phyloP scores from a whole-genome alignment of 2,888 invertebrate genomes.

The Nowickia ferox region DNA sequence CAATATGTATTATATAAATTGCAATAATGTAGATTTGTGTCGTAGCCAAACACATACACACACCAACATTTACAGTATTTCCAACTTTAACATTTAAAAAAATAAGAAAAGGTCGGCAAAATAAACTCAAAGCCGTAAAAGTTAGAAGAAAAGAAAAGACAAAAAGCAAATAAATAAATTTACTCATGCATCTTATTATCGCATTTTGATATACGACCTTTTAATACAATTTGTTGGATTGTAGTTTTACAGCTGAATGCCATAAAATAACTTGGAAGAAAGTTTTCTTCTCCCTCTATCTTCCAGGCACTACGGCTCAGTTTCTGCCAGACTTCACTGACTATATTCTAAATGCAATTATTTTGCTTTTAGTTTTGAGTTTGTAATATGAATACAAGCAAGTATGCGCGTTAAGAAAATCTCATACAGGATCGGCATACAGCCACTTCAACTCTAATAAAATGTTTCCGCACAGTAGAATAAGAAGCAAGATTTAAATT shows the following conservation, averaged over 20 bases:
- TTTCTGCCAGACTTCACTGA: constrained; percentile 56
- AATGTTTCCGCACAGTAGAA: no score
- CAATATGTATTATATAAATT: constrained; percentile 47
- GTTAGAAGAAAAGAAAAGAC: background rate
- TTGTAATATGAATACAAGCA: constrained; percentile 34
- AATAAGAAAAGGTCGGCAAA: background rate
- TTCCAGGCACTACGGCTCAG: background rate
- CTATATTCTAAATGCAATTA: constrained; percentile 41
- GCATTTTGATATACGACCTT: constrained; percentile 65
- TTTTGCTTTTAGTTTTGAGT: constrained; percentile 61
- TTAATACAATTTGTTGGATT: constrained; percentile 63
- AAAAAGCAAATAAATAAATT: constrained; percentile 9
- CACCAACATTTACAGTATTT: background rate
- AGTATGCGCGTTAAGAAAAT: background rate
- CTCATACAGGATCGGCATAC: no score
- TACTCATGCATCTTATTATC: constrained; percentile 55
- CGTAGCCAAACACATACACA: background rate
- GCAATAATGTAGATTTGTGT: constrained; percentile 49
- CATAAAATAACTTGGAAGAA: constrained; percentile 47
- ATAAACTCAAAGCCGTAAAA: constrained; percentile 1
- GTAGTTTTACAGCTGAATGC: constrained; percentile 57
- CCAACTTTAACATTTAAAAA: background rate
- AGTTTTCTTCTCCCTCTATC: constrained; percentile 23
- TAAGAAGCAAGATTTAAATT: no score
- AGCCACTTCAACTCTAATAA: no score